Conservation (phyloP, 2,888 invertebrate genomes). For the Hydriomena furcata region DNA sequence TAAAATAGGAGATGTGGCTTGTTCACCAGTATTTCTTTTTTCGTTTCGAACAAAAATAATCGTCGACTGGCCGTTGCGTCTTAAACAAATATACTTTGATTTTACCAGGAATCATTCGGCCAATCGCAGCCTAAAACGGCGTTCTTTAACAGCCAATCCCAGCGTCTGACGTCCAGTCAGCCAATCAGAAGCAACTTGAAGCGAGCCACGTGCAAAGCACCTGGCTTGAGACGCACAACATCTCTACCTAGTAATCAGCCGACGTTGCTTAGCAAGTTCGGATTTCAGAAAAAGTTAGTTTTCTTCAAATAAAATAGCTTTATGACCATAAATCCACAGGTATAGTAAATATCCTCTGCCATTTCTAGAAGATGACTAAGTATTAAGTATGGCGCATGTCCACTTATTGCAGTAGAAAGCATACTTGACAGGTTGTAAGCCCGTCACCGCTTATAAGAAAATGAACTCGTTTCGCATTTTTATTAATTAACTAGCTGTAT, state of each 20-base stretch:
- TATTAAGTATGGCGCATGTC: too few relatives aligned
- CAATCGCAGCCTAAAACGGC: constrained; percentile 44
- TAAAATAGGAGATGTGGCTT: too few relatives aligned
- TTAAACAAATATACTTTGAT: background rate
- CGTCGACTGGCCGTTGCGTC: background rate
- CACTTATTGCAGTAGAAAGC: too few relatives aligned
- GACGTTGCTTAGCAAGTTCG: constrained; percentile 86
- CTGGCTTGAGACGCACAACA: constrained; percentile 52
- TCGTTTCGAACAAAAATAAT: too few relatives aligned
- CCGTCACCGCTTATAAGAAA: too few relatives aligned
- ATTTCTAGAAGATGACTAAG: too few relatives aligned
- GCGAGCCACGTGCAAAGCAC: constrained; percentile 53
- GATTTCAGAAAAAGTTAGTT: constrained; percentile 85
- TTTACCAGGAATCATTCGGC: constrained; percentile 56
- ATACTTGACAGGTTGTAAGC: too few relatives aligned
- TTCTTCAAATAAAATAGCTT: background rate
- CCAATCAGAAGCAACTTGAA: constrained; percentile 35
- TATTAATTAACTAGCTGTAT: too few relatives aligned
- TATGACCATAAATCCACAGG: background rate
- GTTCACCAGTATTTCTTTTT: background rate
- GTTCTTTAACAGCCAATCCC: constrained; percentile 36
- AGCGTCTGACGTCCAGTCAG: constrained; percentile 29
- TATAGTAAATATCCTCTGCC: background rate
- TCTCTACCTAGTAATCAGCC: constrained; percentile 78
- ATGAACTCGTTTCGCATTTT: too few relatives aligned